Conservation (phyloP, 1,140 invertebrate species). For the Anoplophora glabripennis region DNA sequence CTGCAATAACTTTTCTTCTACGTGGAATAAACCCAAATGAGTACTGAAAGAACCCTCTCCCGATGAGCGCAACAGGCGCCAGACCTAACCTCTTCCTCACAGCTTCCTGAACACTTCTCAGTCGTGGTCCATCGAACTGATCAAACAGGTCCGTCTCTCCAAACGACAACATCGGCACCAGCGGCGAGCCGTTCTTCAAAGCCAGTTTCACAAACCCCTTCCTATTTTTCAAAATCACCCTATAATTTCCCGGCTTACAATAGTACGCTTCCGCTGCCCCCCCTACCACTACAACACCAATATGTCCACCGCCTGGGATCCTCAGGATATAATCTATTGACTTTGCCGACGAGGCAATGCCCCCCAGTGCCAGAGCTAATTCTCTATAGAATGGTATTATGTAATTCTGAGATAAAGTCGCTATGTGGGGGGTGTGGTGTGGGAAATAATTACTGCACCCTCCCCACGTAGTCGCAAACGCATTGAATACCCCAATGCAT, state of each 20-base stretch:
- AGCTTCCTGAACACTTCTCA: constrained; percentile 68
- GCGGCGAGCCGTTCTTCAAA: constrained; percentile 68
- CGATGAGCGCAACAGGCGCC: constrained; percentile 75
- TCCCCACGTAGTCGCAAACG: constrained; percentile 66
- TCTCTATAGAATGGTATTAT: constrained; percentile 80
- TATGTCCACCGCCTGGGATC: constrained; percentile 55
- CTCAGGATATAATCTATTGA: constrained; percentile 54
- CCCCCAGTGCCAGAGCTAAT: constrained; percentile 57
- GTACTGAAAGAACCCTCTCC: constrained; percentile 87
- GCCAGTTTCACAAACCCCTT: constrained; percentile 83
- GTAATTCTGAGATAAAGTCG: constrained; percentile 81
- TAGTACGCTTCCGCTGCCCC: constrained; percentile 79
- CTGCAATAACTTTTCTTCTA: constrained; percentile 72
- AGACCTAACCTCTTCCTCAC: constrained; percentile 70
- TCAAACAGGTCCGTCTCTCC: constrained; percentile 88
- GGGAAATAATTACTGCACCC: constrained; percentile 73
- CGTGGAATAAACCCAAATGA: constrained; percentile 81
- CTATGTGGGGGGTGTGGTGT: constrained; percentile 66
- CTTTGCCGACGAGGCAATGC: constrained; percentile 58
- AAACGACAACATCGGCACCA: constrained; percentile 89
- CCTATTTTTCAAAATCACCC: constrained; percentile 63
- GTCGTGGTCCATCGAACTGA: constrained; percentile 67
- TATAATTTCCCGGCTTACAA: constrained; percentile 67
- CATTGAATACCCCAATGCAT: constrained; percentile 69
- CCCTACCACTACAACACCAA: constrained; percentile 70